Percentiles rank a stretch among this genome's conserved stretches.
phyloP scores from a whole-genome alignment of 1,140 invertebrate genomes.

The Drosophila novamexicana region DNA sequence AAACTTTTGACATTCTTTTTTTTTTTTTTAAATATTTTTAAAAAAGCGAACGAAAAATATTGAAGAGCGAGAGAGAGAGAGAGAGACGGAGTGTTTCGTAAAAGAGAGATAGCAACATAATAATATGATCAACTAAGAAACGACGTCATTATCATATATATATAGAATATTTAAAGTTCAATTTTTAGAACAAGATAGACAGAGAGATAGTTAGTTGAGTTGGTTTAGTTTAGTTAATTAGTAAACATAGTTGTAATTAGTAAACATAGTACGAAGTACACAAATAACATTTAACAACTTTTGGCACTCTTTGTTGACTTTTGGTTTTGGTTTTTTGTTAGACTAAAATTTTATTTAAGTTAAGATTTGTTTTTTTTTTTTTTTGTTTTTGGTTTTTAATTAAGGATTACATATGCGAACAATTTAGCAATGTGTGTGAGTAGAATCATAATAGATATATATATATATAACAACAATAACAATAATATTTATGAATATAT shows the following conservation, averaged over 20 bases:
- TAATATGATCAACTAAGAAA: constrained; percentile 78
- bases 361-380: constrained; percentile 62
- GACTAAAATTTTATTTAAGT: constrained; percentile 79
- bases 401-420: constrained; percentile 80
- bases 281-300: constrained; percentile 83
- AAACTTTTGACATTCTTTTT: constrained; percentile 41
- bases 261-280: constrained; percentile 82
- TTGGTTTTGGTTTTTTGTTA: constrained; percentile 59
- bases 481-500: constrained; percentile 83
- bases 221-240: constrained; percentile 73
- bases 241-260: constrained; percentile 81
- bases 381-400: constrained; percentile 61
- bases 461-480: constrained; percentile 83
- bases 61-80: constrained; percentile 44
- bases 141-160: constrained; percentile 64
- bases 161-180: constrained; percentile 62
- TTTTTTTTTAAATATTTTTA: constrained; percentile 14
- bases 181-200: constrained; percentile 67
- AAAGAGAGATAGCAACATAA: constrained; percentile 70
- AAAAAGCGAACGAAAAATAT: constrained; percentile 56
- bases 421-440: constrained; percentile 82
- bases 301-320: constrained; percentile 72
- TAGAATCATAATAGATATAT: constrained; percentile 79
- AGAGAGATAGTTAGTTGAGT: constrained; percentile 64
- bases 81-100: constrained; percentile 26